Evolutionary conservation across 2,888 invertebrate genomes (phyloP), one percentile per base, ranked within the genome.

Genomic region (Meganola albula): DNA sequence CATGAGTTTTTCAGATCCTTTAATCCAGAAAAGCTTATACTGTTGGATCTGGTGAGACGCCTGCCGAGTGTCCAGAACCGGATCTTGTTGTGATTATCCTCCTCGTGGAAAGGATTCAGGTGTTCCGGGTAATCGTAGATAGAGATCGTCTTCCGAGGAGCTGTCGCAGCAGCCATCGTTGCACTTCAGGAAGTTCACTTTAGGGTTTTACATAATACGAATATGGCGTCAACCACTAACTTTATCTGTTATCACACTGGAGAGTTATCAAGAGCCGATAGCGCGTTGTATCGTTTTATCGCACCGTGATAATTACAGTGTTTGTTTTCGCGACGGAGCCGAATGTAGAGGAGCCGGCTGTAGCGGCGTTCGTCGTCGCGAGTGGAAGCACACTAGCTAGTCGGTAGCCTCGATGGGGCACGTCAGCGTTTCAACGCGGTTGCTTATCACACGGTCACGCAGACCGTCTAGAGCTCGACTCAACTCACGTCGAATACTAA

Each of bases 51-150:
- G 35, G 60, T 73, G 24, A 87, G 76, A 55, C 87, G 88, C 48
- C 76, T 79, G 24, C 88, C 87, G 12, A 89, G 73, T 10, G 87
- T 87, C 89, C 89, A 90, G 66, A 90, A 90, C 31, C 89, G 70
- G 42, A 90, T 80, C 56, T 88, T 88, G 58, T 87, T 89, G 59
- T 90, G 89, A 63, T 89, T 88, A 46, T 89, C 89, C 31, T 90
- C 91, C 53, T 92, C 92, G 45, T 88, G 88, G 69, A 93, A 93
- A 11, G 93, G 93, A 74, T 93, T 93, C 44, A 93, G 80, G 67
- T 92, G 92, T 61, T 92, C 92, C 25, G 93, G 93, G 70, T 93
- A 93, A 68, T 92, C 89, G 65, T 90, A 87, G 53, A 91, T 88
- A 27, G 91, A 90, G 46, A 83, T 52, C 21, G 83, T 72, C 66